Conservation (phyloP, 2,113 vertebrate species). For the Tetrao urogallus region DNA sequence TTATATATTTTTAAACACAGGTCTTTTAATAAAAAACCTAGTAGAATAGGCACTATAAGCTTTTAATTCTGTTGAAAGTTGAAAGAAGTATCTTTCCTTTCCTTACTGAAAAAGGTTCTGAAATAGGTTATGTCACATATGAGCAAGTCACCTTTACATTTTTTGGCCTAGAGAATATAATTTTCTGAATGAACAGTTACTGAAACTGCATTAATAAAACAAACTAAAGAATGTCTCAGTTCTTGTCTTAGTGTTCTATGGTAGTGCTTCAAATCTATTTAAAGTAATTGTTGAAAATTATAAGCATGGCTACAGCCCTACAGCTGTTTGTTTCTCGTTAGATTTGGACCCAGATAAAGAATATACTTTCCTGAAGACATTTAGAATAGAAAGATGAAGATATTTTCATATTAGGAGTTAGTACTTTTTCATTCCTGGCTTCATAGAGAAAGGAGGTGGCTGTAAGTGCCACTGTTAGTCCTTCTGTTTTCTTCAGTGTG, state of each 20-base stretch:
- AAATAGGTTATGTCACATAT: background rate
- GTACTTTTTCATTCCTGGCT: background rate
- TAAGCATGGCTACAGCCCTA: background rate
- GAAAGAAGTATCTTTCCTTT: background rate
- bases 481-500: background rate
- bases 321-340: background rate
- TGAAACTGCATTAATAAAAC: background rate
- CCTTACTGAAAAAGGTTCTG: background rate
- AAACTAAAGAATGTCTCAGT: background rate
- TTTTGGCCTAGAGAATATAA: background rate
- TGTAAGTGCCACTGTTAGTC: background rate
- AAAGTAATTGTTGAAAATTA: background rate
- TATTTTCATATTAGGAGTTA: background rate
- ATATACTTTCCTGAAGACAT: background rate
- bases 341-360: background rate
- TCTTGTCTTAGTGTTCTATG: background rate
- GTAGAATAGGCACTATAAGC: background rate
- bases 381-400: background rate
- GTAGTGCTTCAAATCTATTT: background rate
- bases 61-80: background rate
- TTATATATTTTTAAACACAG: background rate
- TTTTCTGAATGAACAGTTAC: background rate
- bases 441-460: background rate
- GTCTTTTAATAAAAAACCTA: background rate
- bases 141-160: background rate